Conservation (phyloP, 1,140 invertebrate species). For the Pissodes strobi region DNA sequence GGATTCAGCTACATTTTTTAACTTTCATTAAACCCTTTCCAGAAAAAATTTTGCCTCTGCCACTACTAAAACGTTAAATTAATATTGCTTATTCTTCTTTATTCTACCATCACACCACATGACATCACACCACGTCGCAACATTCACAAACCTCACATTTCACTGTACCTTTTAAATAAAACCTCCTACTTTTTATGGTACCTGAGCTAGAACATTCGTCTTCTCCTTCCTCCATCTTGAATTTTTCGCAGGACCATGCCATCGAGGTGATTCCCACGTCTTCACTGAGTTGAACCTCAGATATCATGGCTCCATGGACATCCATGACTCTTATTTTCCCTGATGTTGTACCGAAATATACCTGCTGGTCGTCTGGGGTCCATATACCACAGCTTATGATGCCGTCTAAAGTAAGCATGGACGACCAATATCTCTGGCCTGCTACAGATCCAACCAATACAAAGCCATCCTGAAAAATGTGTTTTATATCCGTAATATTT, state of each 20-base stretch:
- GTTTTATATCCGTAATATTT: neutral
- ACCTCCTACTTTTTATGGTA: slow-evolving; percentile 33
- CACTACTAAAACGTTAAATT: no score
- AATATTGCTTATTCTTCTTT: neutral
- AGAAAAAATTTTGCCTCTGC: no score
- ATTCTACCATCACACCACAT: slow-evolving; percentile 5
- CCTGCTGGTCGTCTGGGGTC: slow-evolving; percentile 97
- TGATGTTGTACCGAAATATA: slow-evolving; percentile 92
- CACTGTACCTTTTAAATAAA: slow-evolving; percentile 27
- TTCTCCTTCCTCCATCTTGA: slow-evolving; percentile 96
- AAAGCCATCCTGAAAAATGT: slow-evolving; percentile 80
- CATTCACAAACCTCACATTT: neutral
- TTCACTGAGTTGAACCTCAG: slow-evolving; percentile 79
- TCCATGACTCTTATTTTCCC: slow-evolving; percentile 96
- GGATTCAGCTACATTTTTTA: no score
- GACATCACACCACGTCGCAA: slow-evolving; percentile 10
- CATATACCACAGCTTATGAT: slow-evolving; percentile 95
- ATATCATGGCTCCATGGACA: slow-evolving; percentile 92
- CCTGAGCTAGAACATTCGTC: slow-evolving; percentile 55
- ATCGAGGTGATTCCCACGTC: slow-evolving; percentile 86
- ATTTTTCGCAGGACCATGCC: slow-evolving; percentile 97
- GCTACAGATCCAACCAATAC: slow-evolving; percentile 95
- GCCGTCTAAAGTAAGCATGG: slow-evolving; percentile 91
- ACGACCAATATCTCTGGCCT: slow-evolving; percentile 97
- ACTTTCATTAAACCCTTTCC: no score